A percentile compares a stretch with the other conserved stretches of the same genome.
Evolutionary conservation across 2,888 invertebrate genomes (phyloP).

Genomic region (Alloplasta piceator): DNA sequence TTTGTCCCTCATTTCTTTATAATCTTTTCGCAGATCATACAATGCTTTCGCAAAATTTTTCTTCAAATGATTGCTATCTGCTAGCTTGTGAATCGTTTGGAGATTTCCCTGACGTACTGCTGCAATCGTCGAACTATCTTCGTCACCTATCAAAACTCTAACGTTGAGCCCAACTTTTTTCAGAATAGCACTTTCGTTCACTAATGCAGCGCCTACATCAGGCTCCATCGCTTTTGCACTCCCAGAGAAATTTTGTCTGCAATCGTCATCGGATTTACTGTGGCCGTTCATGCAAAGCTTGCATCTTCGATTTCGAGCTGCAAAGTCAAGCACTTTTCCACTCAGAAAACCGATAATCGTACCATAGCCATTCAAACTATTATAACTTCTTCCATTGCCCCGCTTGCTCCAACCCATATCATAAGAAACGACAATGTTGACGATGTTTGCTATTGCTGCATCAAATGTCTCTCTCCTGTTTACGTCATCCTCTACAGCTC

Average conservation of each 20-base stretch:
- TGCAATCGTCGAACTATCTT: too few relatives aligned
- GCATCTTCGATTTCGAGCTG: conserved; percentile 66
- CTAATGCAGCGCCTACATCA: conserved; percentile 64
- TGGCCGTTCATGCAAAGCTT: conserved; percentile 63
- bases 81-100: too few relatives aligned
- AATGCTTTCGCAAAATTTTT: too few relatives aligned
- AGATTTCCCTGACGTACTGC: too few relatives aligned
- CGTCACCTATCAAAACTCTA: too few relatives aligned
- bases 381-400: conserved; percentile 30
- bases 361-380: conserved; percentile 32
- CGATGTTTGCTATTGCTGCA: conserved; percentile 23
- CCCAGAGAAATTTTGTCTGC: conserved; percentile 69
- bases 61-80: too few relatives aligned
- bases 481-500: too few relatives aligned
- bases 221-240: conserved; percentile 74
- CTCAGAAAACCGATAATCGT: conserved; percentile 17
- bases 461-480: conserved; percentile 32
- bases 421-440: conserved; percentile 30
- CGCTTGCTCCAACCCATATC: conserved; percentile 45
- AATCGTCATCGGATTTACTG: conserved; percentile 67
- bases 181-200: conserved; percentile 65
- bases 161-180: conserved; percentile 63
- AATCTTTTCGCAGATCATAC: too few relatives aligned
- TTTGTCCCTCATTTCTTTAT: conserved; percentile 52
- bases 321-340: conserved; percentile 68